A percentile compares a stretch with the other conserved stretches of the same genome.
These are phyloP conservation scores for Romanogobio albipinnatus DNA, from an alignment of 2,113 vertebrate species.

Conservation along the genomic window DNA sequence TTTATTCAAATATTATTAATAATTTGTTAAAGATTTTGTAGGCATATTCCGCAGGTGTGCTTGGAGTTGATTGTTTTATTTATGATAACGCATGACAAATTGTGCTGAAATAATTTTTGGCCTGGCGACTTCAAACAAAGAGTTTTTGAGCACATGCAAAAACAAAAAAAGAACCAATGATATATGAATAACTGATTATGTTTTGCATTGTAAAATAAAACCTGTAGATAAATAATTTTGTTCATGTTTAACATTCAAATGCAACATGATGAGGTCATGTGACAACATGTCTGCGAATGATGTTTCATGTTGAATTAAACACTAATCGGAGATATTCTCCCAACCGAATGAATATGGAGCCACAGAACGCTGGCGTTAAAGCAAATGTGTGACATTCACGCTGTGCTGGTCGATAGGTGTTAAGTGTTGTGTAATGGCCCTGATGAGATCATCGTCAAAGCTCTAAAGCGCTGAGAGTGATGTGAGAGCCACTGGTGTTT, in stretches of 20 bases:
- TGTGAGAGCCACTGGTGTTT: constrained; percentile 48
- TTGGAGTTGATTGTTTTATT: too few relatives aligned
- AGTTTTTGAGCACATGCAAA: too few relatives aligned
- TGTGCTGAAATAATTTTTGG: too few relatives aligned
- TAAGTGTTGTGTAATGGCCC: constrained; percentile 36
- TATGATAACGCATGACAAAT: too few relatives aligned
- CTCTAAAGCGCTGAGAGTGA: constrained; percentile 4
- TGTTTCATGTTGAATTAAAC: background rate
- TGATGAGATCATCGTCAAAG: constrained; percentile 50
- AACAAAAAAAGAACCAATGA: too few relatives aligned
- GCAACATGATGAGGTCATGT: background rate
- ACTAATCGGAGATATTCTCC: background rate
- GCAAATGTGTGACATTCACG: background rate
- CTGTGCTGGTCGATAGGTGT: constrained; percentile 30
- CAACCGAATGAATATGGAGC: background rate
- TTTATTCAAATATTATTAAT: too few relatives aligned
- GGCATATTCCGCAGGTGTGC: too few relatives aligned
- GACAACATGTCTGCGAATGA: background rate
- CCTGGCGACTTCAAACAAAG: too few relatives aligned
- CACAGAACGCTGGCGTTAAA: background rate
- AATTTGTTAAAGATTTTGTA: too few relatives aligned
- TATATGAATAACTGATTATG: too few relatives aligned
- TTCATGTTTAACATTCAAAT: background rate
- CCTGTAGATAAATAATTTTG: too few relatives aligned
- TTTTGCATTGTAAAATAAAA: too few relatives aligned